These are phyloP conservation scores for Nephrotoma guestfalica DNA, from an alignment of 2,888 invertebrate species.

Conservation along the genomic window DNA sequence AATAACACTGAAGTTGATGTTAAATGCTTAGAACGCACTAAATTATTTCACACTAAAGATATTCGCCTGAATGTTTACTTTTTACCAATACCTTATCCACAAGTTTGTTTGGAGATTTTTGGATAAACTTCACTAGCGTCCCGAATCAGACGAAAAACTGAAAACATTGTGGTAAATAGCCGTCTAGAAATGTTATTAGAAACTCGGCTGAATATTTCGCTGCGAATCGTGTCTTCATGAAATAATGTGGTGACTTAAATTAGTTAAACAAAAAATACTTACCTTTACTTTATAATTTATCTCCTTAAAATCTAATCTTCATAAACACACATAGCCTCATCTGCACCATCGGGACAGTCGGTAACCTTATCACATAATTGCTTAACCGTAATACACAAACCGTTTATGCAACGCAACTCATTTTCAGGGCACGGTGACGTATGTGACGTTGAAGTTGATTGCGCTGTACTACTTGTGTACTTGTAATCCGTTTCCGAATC, in stretches of 20 bases:
- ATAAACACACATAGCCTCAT: conserved; percentile 46
- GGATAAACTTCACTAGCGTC: too few relatives aligned
- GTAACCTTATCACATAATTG: conserved; percentile 43
- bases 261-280: neutral
- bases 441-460: conserved; percentile 18
- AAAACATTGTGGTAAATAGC: too few relatives aligned
- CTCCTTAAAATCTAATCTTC: neutral
- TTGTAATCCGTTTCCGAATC: conserved; percentile 35
- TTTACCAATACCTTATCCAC: too few relatives aligned
- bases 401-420: conserved; percentile 46
- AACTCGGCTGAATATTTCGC: neutral
- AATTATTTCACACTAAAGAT: too few relatives aligned
- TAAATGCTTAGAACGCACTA: too few relatives aligned
- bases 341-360: conserved; percentile 48
- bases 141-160: too few relatives aligned
- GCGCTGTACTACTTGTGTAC: conserved; percentile 18
- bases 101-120: too few relatives aligned
- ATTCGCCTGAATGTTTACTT: too few relatives aligned
- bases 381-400: conserved; percentile 45
- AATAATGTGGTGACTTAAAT: neutral
- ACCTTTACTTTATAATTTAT: neutral
- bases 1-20: too few relatives aligned
- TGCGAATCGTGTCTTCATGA: neutral
- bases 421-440: conserved; percentile 37
- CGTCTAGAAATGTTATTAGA: neutral